A percentile compares a stretch with the other conserved stretches of the same genome.
Conservation (phyloP, 2,113 vertebrate genomes). For the Microtus ochrogaster region DNA sequence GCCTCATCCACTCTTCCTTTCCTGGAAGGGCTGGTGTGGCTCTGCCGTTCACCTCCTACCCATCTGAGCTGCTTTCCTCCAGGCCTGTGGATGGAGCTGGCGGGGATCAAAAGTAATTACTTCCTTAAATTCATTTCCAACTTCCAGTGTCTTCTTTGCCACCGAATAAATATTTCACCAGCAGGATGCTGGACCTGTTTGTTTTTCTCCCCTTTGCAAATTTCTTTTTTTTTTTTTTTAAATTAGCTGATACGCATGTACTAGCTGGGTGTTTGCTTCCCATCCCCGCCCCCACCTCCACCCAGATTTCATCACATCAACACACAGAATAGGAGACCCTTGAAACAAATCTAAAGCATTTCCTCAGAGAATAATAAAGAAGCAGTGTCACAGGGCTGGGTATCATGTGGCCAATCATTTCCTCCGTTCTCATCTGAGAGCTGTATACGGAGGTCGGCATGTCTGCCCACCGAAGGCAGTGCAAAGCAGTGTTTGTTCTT, state of each 20-base stretch:
- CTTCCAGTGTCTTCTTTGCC: constrained; percentile 67
- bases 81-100: constrained; percentile 81
- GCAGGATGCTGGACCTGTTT: constrained; percentile 80
- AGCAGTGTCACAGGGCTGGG: not conserved
- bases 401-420: not conserved
- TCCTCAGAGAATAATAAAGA: not conserved
- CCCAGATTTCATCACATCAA: constrained; percentile 75
- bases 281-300: not conserved
- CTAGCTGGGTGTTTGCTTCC: constrained; percentile 56
- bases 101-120: constrained; percentile 87
- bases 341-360: not conserved
- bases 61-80: constrained; percentile 81
- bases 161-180: constrained; percentile 86
- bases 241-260: constrained; percentile 77
- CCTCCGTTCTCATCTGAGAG: not conserved
- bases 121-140: constrained; percentile 86
- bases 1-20: constrained; percentile 57
- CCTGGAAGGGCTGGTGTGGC: constrained; percentile 50
- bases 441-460: rapidly evolving
- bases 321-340: constrained; percentile 64
- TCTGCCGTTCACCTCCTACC: constrained; percentile 45
- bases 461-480: not conserved
- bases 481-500: not conserved
- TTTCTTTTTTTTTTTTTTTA: constrained; percentile 51
- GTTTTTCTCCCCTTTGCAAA: constrained; percentile 76